Base-by-base conservation (phyloP, 2,888 invertebrate species). In the Pseudoips prasinana region DNA sequence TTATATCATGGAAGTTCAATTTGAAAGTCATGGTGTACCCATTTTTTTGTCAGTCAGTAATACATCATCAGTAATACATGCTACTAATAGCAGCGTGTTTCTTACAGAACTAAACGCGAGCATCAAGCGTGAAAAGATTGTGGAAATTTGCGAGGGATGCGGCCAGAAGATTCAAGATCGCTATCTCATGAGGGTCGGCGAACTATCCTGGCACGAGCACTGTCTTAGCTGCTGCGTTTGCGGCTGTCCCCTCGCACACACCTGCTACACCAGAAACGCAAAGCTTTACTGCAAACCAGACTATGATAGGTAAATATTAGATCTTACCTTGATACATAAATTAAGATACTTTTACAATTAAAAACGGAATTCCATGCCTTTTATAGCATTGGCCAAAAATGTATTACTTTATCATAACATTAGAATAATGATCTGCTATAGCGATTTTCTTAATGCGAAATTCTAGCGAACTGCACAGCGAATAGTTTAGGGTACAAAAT, bases 211-310 rank as follows among this genome's bases (percentile, higher is more conserved):
- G 95, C 99, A 99, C 89, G 98, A 98, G 73, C 94, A 95, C 73
- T 99, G 99, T 86, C 92, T 99, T 46, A 94, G 95, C 64, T 99
- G 99, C 89, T 94, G 95, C 70, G 97, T 97, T 46, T 99, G 99
- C 78, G 95, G 96, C 46, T 91, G 94, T 36, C 94, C 95, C 9
- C 92, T 99, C 36, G 94, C 94, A 34, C 95, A 97, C 80, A 97
- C 97, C 55, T 99, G 99, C 89, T 98, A 96, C 90, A 95, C 96
- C 33, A 92, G 97, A 55, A 97, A 98, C 71, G 93, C 96, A 58
- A 96, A 97, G 78, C 91, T 99, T 30, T 99, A 97, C 90, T 99
- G 99, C 90, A 97, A 97, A 76, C 93, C 95, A 42, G 99, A 99
- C 84, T 99, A 99, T 84, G 98, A 98, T 89, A 95, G 95, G 97